phyloP scores from a whole-genome alignment of 2,113 vertebrate genomes.

The Trogon surrucura region DNA sequence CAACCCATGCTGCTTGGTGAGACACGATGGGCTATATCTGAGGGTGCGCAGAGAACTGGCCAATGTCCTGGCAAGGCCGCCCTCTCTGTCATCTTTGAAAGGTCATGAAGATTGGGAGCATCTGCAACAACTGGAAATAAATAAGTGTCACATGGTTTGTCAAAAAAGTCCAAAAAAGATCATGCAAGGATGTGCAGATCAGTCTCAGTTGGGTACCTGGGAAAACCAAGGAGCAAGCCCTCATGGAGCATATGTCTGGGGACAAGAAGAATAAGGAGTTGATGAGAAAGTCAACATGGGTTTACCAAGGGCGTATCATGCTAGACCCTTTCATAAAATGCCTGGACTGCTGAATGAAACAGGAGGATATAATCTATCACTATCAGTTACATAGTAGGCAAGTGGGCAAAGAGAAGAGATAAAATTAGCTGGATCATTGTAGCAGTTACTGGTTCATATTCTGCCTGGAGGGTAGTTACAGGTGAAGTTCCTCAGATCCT shows the following conservation, averaged over 20 bases:
- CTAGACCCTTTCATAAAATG: neutral
- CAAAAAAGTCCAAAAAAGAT: neutral
- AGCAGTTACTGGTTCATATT: neutral
- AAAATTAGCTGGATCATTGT: neutral
- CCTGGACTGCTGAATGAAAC: neutral
- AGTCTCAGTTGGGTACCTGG: neutral
- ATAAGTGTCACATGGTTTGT: neutral
- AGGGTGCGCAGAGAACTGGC: neutral
- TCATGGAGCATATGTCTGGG: neutral
- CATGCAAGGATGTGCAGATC: neutral
- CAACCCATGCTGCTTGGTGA: neutral
- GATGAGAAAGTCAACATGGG: neutral
- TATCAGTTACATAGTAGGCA: neutral
- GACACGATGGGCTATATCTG: fast-evolving
- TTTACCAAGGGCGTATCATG: neutral
- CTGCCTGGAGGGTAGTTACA: fast-evolving
- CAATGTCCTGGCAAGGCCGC: neutral
- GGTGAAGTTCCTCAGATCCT: neutral
- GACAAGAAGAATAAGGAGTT: neutral
- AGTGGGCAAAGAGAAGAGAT: neutral
- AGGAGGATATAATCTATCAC: neutral
- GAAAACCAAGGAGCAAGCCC: neutral
- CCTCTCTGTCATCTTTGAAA: neutral
- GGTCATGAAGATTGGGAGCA: neutral
- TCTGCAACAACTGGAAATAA: neutral